Percentiles rank a stretch among this genome's conserved stretches.
phyloP scores from a whole-genome alignment of 2,888 invertebrate species.

The Drosophila fulvimacula region DNA sequence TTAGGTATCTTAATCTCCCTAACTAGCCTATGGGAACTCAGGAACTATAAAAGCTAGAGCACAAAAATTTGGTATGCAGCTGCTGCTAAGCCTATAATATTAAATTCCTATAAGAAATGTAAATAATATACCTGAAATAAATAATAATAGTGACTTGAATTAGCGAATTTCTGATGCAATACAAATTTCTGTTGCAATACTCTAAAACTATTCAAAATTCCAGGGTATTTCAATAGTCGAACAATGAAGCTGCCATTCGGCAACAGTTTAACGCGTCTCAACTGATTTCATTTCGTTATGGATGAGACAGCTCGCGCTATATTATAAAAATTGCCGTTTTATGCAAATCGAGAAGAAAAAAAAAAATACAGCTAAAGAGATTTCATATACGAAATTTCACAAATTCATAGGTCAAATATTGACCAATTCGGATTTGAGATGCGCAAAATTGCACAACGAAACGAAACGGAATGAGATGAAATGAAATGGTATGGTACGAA shows the following conservation, averaged over 20 bases:
- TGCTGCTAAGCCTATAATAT: no score
- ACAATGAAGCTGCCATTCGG: neutral
- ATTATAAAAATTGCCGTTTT: slow-evolving; percentile 56
- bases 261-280: slow-evolving; percentile 14
- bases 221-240: slow-evolving; percentile 10
- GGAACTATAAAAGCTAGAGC: neutral
- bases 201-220: neutral
- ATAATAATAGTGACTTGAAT: neutral
- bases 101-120: no score
- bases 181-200: neutral
- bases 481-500: slow-evolving; percentile 2
- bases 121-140: no score
- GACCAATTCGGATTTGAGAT: slow-evolving; percentile 48
- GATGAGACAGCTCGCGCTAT: slow-evolving; percentile 40
- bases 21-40: neutral
- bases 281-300: slow-evolving; percentile 13
- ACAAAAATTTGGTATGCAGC: neutral
- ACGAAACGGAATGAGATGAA: slow-evolving; percentile 13
- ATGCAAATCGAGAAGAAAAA: slow-evolving; percentile 51
- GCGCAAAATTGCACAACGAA: slow-evolving; percentile 66
- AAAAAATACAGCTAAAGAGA: slow-evolving; percentile 23
- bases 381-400: slow-evolving; percentile 51
- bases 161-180: neutral
- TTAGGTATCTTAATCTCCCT: no score
- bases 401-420: slow-evolving; percentile 67